Base-by-base conservation (phyloP, 2,797 vertebrate species). In the Tenualosa thibaudeaui region DNA sequence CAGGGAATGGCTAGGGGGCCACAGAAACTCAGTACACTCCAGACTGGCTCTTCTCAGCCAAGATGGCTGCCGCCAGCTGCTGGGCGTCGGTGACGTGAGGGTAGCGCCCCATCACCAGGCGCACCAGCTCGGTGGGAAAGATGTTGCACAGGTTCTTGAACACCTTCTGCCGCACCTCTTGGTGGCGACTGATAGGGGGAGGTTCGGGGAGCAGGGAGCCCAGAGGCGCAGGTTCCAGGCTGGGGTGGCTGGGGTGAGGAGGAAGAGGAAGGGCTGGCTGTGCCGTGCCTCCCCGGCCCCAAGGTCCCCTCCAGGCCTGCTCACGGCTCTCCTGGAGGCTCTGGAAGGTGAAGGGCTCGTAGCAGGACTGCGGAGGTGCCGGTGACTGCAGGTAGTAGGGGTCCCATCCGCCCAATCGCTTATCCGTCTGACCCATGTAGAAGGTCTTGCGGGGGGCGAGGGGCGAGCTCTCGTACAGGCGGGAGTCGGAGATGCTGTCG, bases 71-170 rank as follows among this genome's bases (percentile, higher is more conserved):
- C 0, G 98, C 98, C 0, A 99, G 96, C 92, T 98, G 97, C 94
- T 99, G 98, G 88, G 98, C 96, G 26, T 99, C 98, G 0, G 95
- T 97, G 89, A 98, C 26, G 81, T 99, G 97, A 81, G 98, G 98
- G 92, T 97, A 97, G 88, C 97, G 94, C 81, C 97, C 96, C 98
- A 99, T 99, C 84, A 98, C 97, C 0, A 97, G 92, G 86, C 96
- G 95, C 92, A 99, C 98, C 4, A 98, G 96, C 84, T 98, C 97
- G 0, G 97, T 90, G 4, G 98, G 98, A 86, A 99, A 99, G 94
- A 99, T 99, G 96, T 99, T 99, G 88, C 98, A 99, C 91, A 99
- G 91, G 91, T 99, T 97, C 86, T 97, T 56, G 82, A 96, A 99
- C 85, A 97, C 94, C 89, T 98, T 99, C 90, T 98, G 97, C 83